Percentiles rank a stretch among this genome's conserved stretches.
phyloP scores from a whole-genome alignment of 2,113 vertebrate genomes.

The Ondatra zibethicus region DNA sequence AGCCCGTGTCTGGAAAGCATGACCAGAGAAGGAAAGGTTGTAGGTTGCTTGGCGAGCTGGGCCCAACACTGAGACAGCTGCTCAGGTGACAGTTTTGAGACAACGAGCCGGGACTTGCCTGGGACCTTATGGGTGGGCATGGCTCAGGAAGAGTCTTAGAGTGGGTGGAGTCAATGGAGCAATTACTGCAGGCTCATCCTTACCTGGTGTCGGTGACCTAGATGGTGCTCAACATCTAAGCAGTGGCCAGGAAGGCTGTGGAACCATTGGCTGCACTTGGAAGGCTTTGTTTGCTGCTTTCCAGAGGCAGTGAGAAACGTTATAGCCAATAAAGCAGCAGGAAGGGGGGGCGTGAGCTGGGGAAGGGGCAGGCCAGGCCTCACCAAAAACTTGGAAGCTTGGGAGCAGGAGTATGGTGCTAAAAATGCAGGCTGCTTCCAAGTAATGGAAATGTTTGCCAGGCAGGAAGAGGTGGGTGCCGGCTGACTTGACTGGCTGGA shows the following conservation, averaged over 20 bases:
- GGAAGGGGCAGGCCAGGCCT: too few species aligned
- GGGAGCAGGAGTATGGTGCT: not conserved
- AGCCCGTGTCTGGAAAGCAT: not conserved
- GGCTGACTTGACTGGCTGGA: not conserved
- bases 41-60: not conserved
- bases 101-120: not conserved
- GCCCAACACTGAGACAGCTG: not conserved
- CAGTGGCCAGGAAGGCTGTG: not conserved
- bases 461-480: not conserved
- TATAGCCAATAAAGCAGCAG: accelerated
- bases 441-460: not conserved
- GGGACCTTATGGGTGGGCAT: too few species aligned
- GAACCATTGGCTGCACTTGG: accelerated
- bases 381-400: not conserved
- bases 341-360: not conserved
- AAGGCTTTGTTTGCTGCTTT: not conserved
- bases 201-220: not conserved
- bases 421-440: not conserved
- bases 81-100: not conserved
- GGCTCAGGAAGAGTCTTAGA: not conserved
- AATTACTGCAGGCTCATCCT: not conserved
- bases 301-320: not conserved
- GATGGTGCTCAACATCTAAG: not conserved
- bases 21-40: not conserved
- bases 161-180: too few species aligned